Base-by-base conservation (phyloP, 2,888 invertebrate species). In the Phlogophora meticulosa region DNA sequence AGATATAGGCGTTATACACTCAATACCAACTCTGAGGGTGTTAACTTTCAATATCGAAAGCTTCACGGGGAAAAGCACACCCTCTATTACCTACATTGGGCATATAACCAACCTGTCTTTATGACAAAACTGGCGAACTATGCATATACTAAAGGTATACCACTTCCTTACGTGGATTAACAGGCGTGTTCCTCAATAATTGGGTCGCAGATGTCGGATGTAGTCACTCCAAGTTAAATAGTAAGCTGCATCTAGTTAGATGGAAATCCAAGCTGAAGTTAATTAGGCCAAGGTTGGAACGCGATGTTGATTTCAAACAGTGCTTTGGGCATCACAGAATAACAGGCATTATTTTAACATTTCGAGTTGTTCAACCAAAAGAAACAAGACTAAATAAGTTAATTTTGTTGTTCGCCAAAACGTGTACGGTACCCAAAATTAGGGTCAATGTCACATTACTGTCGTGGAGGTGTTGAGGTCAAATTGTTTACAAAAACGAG, bases 381-480 rank as follows among this genome's bases (percentile, higher is more conserved):
- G 45, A 51, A 34, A 58, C 49, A 46, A 49, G 57, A 61, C 28
- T 57, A 38, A 53, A 62, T 57, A 45, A 75, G 43, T 58, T 56
- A 62, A 76, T 62, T 67, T 59, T 32, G 43, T 36, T 43, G 34
- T 53, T 57, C 62, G 42, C 72, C 56, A 62, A 69, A 76, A 71
- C 65, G 58, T 59, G 59, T 59, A 60, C 43, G 10, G 61, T 56
- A 9, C 40, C 51, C 76, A 51, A 46, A 67, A 76, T 76, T 76
- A 59, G 55, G 80, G 70, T 80, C 76, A 76, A 76, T 80, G 76
- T 52, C 63, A 74, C 58, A 52, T 69, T 59, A 51, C 40, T 56
- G 55, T 48, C 64, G 74, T 56, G 68, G 59, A 68, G 72, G 81
- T 81, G 78, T 55, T 52, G 61, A 77, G 80, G 78, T 73, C 67